These are phyloP conservation scores for Sebastes matsubarae DNA, from an alignment of 2,797 vertebrate species.

Conservation along the genomic window DNA sequence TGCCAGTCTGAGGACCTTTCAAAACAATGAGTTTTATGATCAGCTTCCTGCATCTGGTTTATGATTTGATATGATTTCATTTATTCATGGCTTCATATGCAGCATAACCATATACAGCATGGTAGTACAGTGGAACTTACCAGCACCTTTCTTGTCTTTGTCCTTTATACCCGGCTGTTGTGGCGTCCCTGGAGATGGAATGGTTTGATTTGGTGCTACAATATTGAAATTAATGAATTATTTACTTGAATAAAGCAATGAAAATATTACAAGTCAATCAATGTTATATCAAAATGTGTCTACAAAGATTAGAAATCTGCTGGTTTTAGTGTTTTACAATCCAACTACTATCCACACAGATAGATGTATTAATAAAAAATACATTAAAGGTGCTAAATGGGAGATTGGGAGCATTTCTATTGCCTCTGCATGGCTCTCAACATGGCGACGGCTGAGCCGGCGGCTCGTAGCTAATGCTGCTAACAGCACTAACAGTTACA, in stretches of 20 bases:
- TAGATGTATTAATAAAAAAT: neutral
- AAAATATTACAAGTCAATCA: neutral
- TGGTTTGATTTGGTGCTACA: neutral
- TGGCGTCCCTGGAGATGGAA: accelerated
- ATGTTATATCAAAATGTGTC: neutral
- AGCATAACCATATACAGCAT: neutral
- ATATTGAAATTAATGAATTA: neutral
- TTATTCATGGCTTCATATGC: neutral
- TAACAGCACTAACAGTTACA: too few relatives aligned
- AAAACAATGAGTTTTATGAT: neutral
- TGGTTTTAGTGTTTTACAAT: neutral
- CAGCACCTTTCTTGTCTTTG: neutral
- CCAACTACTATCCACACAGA: neutral
- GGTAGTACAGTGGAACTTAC: neutral
- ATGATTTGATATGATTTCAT: neutral
- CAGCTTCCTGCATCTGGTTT: neutral
- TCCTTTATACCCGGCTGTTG: accelerated
- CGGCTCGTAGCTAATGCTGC: too few relatives aligned
- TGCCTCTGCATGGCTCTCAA: too few relatives aligned
- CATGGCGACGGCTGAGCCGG: too few relatives aligned
- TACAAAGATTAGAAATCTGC: neutral
- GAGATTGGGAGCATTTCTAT: neutral
- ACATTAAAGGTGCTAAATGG: neutral
- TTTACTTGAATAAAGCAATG: neutral
- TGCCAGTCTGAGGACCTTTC: constrained; percentile 17